Evolutionary conservation across 2,888 invertebrate species (phyloP).

Genomic region (Drosophila mulleri): DNA sequence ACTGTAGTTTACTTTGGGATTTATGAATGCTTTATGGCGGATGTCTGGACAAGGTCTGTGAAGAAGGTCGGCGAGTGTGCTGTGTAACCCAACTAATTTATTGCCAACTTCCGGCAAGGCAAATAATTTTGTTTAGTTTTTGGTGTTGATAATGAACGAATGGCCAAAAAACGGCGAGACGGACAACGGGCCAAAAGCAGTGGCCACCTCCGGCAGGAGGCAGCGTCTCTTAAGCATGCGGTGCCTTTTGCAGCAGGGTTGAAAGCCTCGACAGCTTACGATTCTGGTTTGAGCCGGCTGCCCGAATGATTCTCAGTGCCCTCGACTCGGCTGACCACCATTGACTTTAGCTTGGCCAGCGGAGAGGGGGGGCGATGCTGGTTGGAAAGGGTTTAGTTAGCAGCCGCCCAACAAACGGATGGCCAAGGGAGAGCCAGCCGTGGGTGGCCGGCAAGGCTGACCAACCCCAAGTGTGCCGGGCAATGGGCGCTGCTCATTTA

Average conservation of each 20-base stretch:
- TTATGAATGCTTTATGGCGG: constrained; percentile 84
- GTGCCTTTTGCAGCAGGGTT: constrained; percentile 63
- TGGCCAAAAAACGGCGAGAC: constrained; percentile 58
- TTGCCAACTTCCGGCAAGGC: constrained; percentile 80
- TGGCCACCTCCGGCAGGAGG: not conserved
- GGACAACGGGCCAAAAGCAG: constrained; percentile 12
- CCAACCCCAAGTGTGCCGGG: constrained; percentile 54
- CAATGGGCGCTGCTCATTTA: constrained; percentile 73
- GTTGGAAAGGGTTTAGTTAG: constrained; percentile 7
- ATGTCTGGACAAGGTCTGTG: constrained; percentile 77
- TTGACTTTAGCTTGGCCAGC: constrained; percentile 58
- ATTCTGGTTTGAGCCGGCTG: constrained; percentile 41
- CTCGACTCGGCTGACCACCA: constrained; percentile 59
- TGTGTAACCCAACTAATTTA: constrained; percentile 80
- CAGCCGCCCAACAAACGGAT: not conserved
- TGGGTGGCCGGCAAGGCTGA: constrained; percentile 26
- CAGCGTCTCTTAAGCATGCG: constrained; percentile 48
- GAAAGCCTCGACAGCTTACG: constrained; percentile 34
- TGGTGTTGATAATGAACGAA: constrained; percentile 79
- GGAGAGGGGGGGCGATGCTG: not conserved
- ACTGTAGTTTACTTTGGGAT: constrained; percentile 84
- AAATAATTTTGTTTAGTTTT: constrained; percentile 82
- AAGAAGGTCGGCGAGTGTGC: constrained; percentile 49
- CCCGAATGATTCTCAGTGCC: constrained; percentile 49
- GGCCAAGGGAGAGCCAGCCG: not conserved